Evolutionary conservation across 2,797 vertebrate genomes (phyloP), one percentile per base, ranked within the genome.

Genomic region (Myotis pilosus): DNA sequence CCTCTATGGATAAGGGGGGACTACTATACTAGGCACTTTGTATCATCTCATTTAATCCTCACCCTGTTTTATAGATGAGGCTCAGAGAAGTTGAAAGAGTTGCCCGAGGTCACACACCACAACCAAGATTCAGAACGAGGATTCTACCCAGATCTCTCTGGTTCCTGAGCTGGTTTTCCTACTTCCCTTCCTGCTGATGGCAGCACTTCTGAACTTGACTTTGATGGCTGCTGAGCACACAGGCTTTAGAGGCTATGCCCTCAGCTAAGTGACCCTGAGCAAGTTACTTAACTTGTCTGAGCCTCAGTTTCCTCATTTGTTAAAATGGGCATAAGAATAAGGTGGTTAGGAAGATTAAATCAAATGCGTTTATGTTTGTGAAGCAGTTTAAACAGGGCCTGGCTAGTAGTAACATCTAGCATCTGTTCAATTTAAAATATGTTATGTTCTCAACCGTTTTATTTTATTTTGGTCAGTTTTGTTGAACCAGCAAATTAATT

Each of bases 401-500:
- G 60, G 33, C n/a, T 53, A 44, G 10, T 36, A 9, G 30, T 51
- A 72, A 41, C 28, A 49, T 53, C 88, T 53, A 92, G 33, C 74
- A 51, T 85, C 68, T 94, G 36, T 47, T 72, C 69, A 49, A 62
- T 74, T 92, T 92, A 8, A 81, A 72, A 51, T 66, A 81, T n/a
- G 20, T 55, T 64, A 79, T 23, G 23, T 94, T 92, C 44, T 80
- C 25, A 19, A 75, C 64, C 41, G 78, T 16, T 78, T 87, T 62
- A 81, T 81, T 60, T 82, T 47, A 62, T 47, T 75, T n/a, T 49
- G 51, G 71, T 71, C 16, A 30, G 60, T 85, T 94, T 57, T 93
- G 72, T 93, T 83, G 80, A 96, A 91, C 30, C 20, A 74, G 76
- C 76, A 78, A 91, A 75, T 79, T 66, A 51, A 79, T 92, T 82